Base-by-base conservation (phyloP, 2,113 vertebrate genomes). In the Pelmatolapia mariae region DNA sequence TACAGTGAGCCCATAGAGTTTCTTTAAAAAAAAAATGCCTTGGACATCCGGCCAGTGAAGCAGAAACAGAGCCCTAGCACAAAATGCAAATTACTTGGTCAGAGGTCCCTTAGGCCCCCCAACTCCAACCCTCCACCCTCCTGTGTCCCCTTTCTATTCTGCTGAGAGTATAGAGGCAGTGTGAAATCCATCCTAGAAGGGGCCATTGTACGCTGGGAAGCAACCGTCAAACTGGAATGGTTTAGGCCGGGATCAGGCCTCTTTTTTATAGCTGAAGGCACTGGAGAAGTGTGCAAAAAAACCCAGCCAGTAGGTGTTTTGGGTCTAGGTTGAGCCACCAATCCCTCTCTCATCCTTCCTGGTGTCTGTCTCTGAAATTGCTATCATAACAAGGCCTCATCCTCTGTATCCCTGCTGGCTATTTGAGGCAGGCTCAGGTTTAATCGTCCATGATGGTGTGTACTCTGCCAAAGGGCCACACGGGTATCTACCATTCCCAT, bases 171-270 rank as follows among this genome's bases (percentile, higher is more conserved):
- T 54, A 85, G 86, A 89, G 84, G 86, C 93, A 91, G 92, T 53
- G 47, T 95, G 94, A 96, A 94, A 93, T 94, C 89, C 93, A 93
- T 93, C 93, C 91, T 56, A 88, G 94, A 94, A 94, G 92, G 92
- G 88, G 91, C 92, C 83, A 76, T 92, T 93, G 91, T 94, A 80
- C 45, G 90, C 84, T 18, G 87, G 91, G 91, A 93, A 90, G 92
- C 81, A 93, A 93, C 92, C 92, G 87, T 92, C 90, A 88, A 90
- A 93, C 86, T 85, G 83, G 87, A 84, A 88, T 61, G 82, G 92
- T 84, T 85, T 13, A 57, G 87, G 85, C 86, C 81, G 0, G 73
- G 86, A 57, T 84, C 22, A 22, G 59, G 87, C 78, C 85, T 61
- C 16, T 61, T 33, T 87, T 82, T 83, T 84, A 82, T 80, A 87